Evolutionary conservation across 2,797 vertebrate genomes (phyloP).

Genomic region (Enteromius argenteus): DNA sequence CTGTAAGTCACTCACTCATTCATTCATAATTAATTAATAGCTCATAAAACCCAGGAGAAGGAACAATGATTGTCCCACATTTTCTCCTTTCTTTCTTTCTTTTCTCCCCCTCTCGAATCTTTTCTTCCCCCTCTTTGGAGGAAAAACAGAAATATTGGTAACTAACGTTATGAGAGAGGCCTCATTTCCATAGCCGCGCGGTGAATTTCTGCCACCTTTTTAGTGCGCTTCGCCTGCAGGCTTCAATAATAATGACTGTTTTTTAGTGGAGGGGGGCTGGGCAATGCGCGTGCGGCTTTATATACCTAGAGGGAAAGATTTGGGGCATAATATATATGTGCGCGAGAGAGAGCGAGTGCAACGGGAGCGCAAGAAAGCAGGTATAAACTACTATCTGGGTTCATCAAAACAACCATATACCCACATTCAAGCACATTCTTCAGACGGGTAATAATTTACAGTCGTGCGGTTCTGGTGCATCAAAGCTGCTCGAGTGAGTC

Average conservation of each 20-base stretch:
- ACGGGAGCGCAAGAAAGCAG: constrained; percentile 1
- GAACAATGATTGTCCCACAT: constrained; percentile 74
- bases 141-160: constrained; percentile 75
- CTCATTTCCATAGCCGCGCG: constrained; percentile 80
- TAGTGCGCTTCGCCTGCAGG: constrained; percentile 70
- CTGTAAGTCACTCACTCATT: constrained; percentile 75
- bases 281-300: constrained; percentile 41
- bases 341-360: constrained; percentile 1
- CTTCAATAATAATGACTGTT: constrained; percentile 77
- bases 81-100: constrained; percentile 50
- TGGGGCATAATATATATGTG: constrained; percentile 12
- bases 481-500: constrained; percentile 3
- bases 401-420: constrained; percentile 25
- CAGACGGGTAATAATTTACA: not conserved
- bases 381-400: not conserved
- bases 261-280: constrained; percentile 71
- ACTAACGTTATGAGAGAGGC: constrained; percentile 74
- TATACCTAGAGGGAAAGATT: constrained; percentile 38
- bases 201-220: constrained; percentile 69
- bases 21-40: constrained; percentile 88
- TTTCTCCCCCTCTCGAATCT: constrained; percentile 55
- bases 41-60: constrained; percentile 70
- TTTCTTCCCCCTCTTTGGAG: constrained; percentile 66
- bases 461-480: not conserved
- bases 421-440: not conserved